Conservation (phyloP, 2,113 vertebrate species). For the Tyto alba region DNA sequence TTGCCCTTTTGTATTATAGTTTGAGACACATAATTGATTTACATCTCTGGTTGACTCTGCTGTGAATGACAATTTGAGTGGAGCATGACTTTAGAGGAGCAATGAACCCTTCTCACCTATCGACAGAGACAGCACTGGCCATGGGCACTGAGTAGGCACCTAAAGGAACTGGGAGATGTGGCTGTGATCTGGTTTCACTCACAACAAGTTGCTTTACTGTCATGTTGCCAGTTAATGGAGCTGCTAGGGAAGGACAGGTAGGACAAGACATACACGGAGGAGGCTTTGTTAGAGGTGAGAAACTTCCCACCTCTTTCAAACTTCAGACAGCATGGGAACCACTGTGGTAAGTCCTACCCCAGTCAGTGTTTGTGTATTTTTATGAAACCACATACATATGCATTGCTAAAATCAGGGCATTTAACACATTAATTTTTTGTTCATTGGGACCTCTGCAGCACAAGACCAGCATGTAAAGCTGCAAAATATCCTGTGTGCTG, state of each 20-base stretch:
- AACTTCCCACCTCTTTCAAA: background rate
- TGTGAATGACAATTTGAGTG: background rate
- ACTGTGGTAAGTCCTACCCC: background rate
- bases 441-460: background rate
- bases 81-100: background rate
- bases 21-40: background rate
- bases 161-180: background rate
- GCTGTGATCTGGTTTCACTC: background rate
- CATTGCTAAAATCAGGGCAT: background rate
- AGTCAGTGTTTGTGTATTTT: background rate
- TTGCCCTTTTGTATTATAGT: background rate
- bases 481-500: background rate
- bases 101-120: background rate
- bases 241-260: background rate
- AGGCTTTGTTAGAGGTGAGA: background rate
- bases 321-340: background rate
- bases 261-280: background rate
- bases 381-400: rapidly evolving
- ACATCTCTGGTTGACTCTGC: background rate
- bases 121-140: background rate
- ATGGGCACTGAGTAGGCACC: background rate
- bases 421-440: background rate
- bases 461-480: background rate
- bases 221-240: background rate
- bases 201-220: background rate